phyloP scores from a whole-genome alignment of 2,113 vertebrate genomes.

The Uropsilus gracilis region DNA sequence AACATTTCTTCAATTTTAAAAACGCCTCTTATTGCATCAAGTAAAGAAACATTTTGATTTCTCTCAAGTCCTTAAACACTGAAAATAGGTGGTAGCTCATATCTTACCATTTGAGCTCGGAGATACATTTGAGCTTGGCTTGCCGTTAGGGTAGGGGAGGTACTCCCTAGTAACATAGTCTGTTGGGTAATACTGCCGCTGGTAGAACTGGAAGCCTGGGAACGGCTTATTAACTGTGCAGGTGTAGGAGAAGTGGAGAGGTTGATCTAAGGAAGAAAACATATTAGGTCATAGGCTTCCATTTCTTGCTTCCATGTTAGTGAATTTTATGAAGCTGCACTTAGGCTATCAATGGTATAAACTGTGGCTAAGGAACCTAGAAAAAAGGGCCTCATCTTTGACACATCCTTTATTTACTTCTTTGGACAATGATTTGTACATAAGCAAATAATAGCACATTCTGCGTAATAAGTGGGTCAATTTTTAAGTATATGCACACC shows the following conservation, averaged over 20 bases:
- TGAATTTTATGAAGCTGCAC: slow-evolving; percentile 71
- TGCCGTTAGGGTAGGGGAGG: slow-evolving; percentile 91
- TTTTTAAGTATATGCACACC: slow-evolving; percentile 28
- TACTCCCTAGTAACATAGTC: slow-evolving; percentile 94
- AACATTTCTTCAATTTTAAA: slow-evolving; percentile 59
- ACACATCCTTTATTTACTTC: background rate
- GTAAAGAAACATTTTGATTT: slow-evolving; percentile 61
- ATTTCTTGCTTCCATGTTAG: slow-evolving; percentile 74
- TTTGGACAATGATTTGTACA: background rate
- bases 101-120: slow-evolving; percentile 95
- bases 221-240: slow-evolving; percentile 93
- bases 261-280: slow-evolving; percentile 91
- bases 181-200: slow-evolving; percentile 94
- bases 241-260: slow-evolving; percentile 93
- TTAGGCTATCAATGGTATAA: slow-evolving; percentile 45
- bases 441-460: background rate
- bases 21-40: slow-evolving; percentile 54
- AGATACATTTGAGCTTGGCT: slow-evolving; percentile 98
- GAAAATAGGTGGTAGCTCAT: slow-evolving; percentile 1
- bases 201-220: slow-evolving; percentile 91
- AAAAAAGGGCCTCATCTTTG: slow-evolving; percentile 1
- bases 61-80: slow-evolving; percentile 47
- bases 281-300: slow-evolving; percentile 83
- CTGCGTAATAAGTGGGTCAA: background rate
- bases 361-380: background rate